phyloP scores from a whole-genome alignment of 2,888 invertebrate genomes.

The Heliconius cydno region DNA sequence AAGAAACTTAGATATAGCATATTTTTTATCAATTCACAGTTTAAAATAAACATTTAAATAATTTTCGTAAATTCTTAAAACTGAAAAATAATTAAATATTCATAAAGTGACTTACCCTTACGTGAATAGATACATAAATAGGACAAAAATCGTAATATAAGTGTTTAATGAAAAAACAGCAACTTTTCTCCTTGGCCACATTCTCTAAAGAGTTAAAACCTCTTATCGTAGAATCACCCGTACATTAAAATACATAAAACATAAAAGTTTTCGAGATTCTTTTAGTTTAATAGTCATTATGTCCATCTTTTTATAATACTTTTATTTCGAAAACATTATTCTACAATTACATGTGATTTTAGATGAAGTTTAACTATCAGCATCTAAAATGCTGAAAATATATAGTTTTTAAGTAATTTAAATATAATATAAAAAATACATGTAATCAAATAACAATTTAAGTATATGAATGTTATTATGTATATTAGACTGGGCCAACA shows the following conservation, averaged over 20 bases:
- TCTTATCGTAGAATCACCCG: too few relatives aligned
- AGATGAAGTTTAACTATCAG: background rate
- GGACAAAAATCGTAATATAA: too few relatives aligned
- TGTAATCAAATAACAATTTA: background rate
- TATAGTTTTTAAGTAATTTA: conserved; percentile 10
- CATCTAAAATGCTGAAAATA: background rate
- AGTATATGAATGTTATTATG: conserved; percentile 15
- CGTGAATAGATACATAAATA: too few relatives aligned
- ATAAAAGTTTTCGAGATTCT: background rate
- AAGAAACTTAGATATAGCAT: too few relatives aligned
- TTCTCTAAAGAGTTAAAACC: too few relatives aligned
- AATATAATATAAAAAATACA: background rate
- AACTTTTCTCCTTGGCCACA: too few relatives aligned
- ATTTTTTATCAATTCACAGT: too few relatives aligned
- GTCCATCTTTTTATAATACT: background rate
- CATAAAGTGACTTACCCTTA: too few relatives aligned
- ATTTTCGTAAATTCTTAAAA: too few relatives aligned
- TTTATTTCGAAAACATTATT: background rate
- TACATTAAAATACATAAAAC: background rate
- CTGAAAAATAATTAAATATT: too few relatives aligned
- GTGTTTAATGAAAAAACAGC: too few relatives aligned
- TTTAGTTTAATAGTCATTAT: background rate
- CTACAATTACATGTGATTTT: background rate
- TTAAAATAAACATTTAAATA: too few relatives aligned
- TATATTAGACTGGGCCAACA: background rate